Conservation (phyloP, 1,140 invertebrate genomes). For the Danaus plexippus region DNA sequence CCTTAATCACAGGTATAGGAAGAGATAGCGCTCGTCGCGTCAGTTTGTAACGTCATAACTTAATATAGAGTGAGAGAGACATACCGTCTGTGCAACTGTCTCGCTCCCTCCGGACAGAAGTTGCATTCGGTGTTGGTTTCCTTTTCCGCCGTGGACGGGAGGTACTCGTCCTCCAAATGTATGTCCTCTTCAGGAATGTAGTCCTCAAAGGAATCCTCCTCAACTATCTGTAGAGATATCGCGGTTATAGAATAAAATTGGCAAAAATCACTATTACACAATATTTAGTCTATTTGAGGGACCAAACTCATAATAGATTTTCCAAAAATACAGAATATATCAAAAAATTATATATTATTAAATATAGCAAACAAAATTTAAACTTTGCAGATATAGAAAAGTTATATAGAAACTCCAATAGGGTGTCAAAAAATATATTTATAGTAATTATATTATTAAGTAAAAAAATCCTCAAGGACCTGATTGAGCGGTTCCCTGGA, state of each 20-base stretch:
- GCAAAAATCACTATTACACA: slow-evolving; percentile 1
- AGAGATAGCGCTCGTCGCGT: not conserved
- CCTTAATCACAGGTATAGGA: not conserved
- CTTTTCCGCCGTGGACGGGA: slow-evolving; percentile 81
- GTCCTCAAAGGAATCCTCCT: slow-evolving; percentile 72
- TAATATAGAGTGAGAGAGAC: not conserved
- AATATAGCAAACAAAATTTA: too few relatives aligned
- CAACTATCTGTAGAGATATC: slow-evolving; percentile 51
- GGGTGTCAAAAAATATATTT: not conserved
- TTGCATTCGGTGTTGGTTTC: slow-evolving; percentile 96
- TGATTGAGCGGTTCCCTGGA: slow-evolving; percentile 63
- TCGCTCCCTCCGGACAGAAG: slow-evolving; percentile 84
- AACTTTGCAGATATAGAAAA: too few relatives aligned
- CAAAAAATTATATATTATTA: too few relatives aligned
- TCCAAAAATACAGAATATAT: too few relatives aligned
- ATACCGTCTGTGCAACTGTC: slow-evolving; percentile 61
- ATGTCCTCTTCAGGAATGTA: slow-evolving; percentile 68
- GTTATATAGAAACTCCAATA: too few relatives aligned
- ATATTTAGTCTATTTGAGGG: not conserved
- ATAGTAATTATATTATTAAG: too few relatives aligned
- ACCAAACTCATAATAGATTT: too few relatives aligned
- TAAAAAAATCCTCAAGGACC: slow-evolving; percentile 23
- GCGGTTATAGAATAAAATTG: not conserved
- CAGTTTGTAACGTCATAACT: not conserved
- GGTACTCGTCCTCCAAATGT: slow-evolving; percentile 51